Conservation (phyloP, 2,888 invertebrate genomes). For the Tryphoninae sp. region DNA sequence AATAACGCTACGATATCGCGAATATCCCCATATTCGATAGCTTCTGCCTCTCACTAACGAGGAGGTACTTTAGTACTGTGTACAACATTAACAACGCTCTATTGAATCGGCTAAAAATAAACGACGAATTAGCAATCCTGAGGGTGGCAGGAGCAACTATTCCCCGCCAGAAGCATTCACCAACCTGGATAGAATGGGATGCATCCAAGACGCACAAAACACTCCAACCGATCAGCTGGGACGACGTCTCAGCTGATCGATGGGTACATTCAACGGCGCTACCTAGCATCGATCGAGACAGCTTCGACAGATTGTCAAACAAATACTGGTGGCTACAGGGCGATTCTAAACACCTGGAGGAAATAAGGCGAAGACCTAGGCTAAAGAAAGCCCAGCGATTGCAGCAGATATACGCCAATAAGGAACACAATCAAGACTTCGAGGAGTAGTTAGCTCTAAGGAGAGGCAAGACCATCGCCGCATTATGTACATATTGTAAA, state of each 20-base stretch:
- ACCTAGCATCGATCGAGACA: no score
- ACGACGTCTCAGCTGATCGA: background rate
- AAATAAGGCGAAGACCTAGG: no score
- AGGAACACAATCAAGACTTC: no score
- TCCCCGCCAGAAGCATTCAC: background rate
- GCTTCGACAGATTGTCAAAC: no score
- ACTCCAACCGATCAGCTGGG: background rate
- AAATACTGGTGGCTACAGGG: no score
- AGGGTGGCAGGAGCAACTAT: conserved; percentile 21
- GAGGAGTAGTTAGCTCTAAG: no score
- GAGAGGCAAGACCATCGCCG: no score
- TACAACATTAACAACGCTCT: background rate
- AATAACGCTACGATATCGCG: background rate
- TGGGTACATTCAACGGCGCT: no score
- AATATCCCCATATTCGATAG: background rate
- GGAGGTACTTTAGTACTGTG: background rate
- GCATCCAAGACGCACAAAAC: conserved; percentile 3
- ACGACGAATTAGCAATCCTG: background rate
- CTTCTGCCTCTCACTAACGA: background rate
- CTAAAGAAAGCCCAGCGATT: no score
- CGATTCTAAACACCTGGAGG: no score
- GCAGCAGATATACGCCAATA: no score
- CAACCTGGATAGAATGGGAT: background rate
- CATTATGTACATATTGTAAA: no score
- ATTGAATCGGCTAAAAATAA: background rate